phyloP scores from a whole-genome alignment of 2,888 invertebrate species.

The Agrotis ipsilon region DNA sequence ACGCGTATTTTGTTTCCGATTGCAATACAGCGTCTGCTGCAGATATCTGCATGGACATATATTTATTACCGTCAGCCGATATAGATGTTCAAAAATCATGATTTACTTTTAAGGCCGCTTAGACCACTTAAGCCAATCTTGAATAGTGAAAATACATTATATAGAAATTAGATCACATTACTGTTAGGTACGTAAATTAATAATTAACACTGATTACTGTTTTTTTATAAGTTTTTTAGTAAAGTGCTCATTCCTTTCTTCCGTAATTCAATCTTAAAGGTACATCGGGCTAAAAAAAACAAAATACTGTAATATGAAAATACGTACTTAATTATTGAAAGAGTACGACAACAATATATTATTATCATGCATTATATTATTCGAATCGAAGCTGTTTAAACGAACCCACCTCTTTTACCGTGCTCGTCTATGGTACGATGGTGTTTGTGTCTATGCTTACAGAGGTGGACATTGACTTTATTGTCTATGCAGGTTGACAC shows the following conservation, averaged over 20 bases:
- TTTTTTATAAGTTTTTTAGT: too few relatives aligned
- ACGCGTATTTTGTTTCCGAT: slow-evolving; percentile 47
- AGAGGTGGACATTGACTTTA: slow-evolving; percentile 44
- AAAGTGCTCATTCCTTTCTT: too few relatives aligned
- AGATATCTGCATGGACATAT: neutral
- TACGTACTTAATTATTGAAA: too few relatives aligned
- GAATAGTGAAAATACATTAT: too few relatives aligned
- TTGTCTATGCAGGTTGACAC: slow-evolving; percentile 26
- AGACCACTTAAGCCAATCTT: too few relatives aligned
- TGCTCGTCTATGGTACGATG: slow-evolving; percentile 41
- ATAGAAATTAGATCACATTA: too few relatives aligned
- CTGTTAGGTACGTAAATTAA: too few relatives aligned
- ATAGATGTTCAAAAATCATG: neutral
- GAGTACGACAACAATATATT: slow-evolving; percentile 14
- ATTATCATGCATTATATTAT: slow-evolving; percentile 36
- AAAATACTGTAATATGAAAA: slow-evolving; percentile 18
- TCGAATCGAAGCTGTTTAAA: slow-evolving; percentile 68
- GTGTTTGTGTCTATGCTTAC: slow-evolving; percentile 41
- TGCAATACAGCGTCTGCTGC: slow-evolving; percentile 10
- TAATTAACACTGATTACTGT: too few relatives aligned
- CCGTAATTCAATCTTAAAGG: too few relatives aligned
- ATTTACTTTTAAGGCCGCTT: too few relatives aligned
- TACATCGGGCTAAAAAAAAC: neutral
- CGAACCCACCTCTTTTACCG: slow-evolving; percentile 57
- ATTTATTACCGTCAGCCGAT: slow-evolving; percentile 19